phyloP scores from a whole-genome alignment of 2,113 vertebrate genomes.

The Myodes glareolus region DNA sequence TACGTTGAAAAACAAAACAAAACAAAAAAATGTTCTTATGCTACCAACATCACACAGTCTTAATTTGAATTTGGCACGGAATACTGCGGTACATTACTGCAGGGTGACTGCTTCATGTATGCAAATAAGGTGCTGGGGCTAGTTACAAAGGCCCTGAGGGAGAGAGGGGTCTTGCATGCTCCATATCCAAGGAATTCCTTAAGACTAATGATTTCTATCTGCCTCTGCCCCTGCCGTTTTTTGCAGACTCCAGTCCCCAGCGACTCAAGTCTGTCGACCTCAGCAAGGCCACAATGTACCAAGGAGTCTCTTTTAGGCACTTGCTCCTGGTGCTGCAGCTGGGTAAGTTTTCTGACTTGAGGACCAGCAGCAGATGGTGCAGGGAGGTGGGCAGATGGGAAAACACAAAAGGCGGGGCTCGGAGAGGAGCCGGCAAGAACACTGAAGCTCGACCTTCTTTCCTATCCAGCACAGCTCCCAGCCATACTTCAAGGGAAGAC shows the following conservation, averaged over 20 bases:
- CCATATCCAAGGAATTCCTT: background rate
- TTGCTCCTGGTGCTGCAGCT: conserved; percentile 57
- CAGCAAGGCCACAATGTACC: conserved; percentile 11
- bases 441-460: background rate
- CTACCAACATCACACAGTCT: conserved; percentile 46
- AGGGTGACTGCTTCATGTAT: background rate
- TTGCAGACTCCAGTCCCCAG: background rate
- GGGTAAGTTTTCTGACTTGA: conserved; percentile 64
- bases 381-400: background rate
- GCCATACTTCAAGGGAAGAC: background rate
- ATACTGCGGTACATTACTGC: accelerated
- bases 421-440: background rate
- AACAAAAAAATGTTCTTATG: conserved; percentile 39
- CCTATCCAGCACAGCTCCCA: background rate
- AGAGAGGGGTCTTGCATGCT: background rate
- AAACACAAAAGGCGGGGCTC: background rate
- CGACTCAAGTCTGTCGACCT: background rate
- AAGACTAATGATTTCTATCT: background rate
- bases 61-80: background rate
- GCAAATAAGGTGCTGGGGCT: accelerated
- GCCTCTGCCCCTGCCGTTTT: background rate
- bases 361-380: background rate
- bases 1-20: no score
- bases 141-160: background rate
- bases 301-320: background rate